Conservation (phyloP, 2,797 vertebrate species). For the Gobio occitaniae region DNA sequence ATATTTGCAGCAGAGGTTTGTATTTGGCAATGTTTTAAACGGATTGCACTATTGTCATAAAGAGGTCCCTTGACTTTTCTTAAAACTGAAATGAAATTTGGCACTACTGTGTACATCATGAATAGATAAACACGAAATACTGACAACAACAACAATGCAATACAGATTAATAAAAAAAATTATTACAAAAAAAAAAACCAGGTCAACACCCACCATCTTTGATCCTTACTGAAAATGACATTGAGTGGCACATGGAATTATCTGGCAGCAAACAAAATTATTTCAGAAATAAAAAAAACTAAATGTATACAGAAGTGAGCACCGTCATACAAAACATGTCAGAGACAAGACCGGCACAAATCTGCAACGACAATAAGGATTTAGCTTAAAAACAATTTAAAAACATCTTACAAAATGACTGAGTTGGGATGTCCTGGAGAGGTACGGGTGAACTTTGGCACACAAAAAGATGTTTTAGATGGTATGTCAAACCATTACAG, state of each 20-base stretch:
- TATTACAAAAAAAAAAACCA: slow-evolving; percentile 28
- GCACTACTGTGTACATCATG: slow-evolving; percentile 60
- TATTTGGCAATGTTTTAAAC: slow-evolving; percentile 58
- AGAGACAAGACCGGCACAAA: slow-evolving; percentile 54
- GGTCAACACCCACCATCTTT: slow-evolving; percentile 49
- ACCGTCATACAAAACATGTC: slow-evolving; percentile 52
- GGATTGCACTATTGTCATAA: slow-evolving; percentile 45
- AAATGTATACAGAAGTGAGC: slow-evolving; percentile 56
- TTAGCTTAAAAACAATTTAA: slow-evolving; percentile 58
- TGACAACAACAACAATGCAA: slow-evolving; percentile 49
- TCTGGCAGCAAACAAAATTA: slow-evolving; percentile 59
- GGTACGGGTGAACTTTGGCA: slow-evolving; percentile 77
- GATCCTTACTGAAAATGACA: slow-evolving; percentile 50
- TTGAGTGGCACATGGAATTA: slow-evolving; percentile 58
- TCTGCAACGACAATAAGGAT: slow-evolving; percentile 58
- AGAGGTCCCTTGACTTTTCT: slow-evolving; percentile 56
- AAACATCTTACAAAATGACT: slow-evolving; percentile 66
- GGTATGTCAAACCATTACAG: slow-evolving; percentile 63
- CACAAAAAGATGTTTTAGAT: slow-evolving; percentile 69
- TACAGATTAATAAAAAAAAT: slow-evolving; percentile 16
- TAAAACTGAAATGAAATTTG: slow-evolving; percentile 62
- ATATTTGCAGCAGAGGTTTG: slow-evolving; percentile 43
- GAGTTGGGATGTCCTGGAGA: slow-evolving; percentile 57
- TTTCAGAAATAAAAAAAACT: slow-evolving; percentile 30
- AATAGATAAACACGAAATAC: slow-evolving; percentile 44